These are phyloP conservation scores for Nematolebias whitei DNA, from an alignment of 2,113 vertebrate genomes.

Conservation along the genomic window DNA sequence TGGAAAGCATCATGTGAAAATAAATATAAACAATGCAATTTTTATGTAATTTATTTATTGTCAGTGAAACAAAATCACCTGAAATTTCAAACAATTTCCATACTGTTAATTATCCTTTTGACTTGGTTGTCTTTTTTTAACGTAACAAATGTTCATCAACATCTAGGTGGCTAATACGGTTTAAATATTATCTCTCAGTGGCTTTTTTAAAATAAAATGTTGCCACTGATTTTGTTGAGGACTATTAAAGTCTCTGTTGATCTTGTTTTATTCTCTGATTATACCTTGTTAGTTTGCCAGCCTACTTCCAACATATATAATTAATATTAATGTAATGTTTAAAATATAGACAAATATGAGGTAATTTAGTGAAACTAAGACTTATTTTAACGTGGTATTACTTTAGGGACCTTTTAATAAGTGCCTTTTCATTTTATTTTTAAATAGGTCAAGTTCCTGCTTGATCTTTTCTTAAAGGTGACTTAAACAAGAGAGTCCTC, in stretches of 20 bases:
- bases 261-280: conserved; percentile 10
- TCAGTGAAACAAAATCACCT: background rate
- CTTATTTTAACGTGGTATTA: conserved; percentile 44
- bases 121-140: no score
- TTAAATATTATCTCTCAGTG: conserved; percentile 5
- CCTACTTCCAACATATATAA: conserved; percentile 31
- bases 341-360: conserved; percentile 55
- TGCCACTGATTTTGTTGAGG: conserved; percentile 4
- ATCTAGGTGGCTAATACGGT: background rate
- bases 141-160: no score
- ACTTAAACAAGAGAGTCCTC: conserved; percentile 11
- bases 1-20: conserved; percentile 33
- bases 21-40: conserved; percentile 24
- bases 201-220: conserved; percentile 13
- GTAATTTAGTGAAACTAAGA: conserved; percentile 60
- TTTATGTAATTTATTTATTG: conserved; percentile 16
- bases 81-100: conserved; percentile 7
- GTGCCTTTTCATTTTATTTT: conserved; percentile 43
- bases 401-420: conserved; percentile 52
- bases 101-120: background rate
- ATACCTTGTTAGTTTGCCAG: conserved; percentile 27
- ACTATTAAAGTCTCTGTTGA: conserved; percentile 9
- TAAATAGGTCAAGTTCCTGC: conserved; percentile 83
- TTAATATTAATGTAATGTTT: conserved; percentile 25
- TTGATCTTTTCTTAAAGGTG: conserved; percentile 70